phyloP scores from a whole-genome alignment of 1,140 invertebrate species.

The Drosophila nannoptera region DNA sequence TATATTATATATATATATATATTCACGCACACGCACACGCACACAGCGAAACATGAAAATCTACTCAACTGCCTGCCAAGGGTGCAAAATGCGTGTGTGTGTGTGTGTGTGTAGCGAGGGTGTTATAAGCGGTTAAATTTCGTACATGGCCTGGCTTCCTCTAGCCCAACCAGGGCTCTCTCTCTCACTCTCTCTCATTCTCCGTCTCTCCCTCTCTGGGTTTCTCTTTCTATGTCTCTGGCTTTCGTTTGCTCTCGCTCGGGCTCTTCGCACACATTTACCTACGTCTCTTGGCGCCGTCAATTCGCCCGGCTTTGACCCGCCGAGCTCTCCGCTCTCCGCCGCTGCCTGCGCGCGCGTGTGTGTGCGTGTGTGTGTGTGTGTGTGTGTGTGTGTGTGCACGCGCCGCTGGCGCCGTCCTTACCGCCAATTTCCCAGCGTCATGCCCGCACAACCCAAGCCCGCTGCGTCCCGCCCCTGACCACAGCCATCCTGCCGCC shows the following conservation, averaged over 20 bases:
- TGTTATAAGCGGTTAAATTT: slow-evolving; percentile 74
- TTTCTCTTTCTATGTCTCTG: too few relatives aligned
- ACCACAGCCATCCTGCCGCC: background rate
- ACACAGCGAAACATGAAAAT: slow-evolving; percentile 60
- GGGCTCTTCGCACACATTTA: background rate
- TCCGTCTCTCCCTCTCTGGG: too few relatives aligned
- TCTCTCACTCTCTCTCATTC: too few relatives aligned
- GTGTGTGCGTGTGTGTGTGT: too few relatives aligned
- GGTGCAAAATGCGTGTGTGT: slow-evolving; percentile 26
- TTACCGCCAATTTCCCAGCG: slow-evolving; percentile 46
- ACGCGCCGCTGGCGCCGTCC: slow-evolving; percentile 29
- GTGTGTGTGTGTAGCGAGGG: slow-evolving; percentile 39
- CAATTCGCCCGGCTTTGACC: background rate
- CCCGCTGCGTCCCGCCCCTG: background rate
- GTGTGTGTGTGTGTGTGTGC: background rate
- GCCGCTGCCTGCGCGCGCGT: background rate
- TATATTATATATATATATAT: slow-evolving; percentile 34
- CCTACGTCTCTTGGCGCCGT: slow-evolving; percentile 14
- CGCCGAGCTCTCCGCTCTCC: background rate
- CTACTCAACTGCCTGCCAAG: slow-evolving; percentile 56
- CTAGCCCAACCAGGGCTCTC: background rate
- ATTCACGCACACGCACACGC: slow-evolving; percentile 19
- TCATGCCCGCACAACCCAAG: slow-evolving; percentile 2
- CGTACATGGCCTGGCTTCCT: slow-evolving; percentile 36
- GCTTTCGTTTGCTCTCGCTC: too few relatives aligned